Evolutionary conservation across 2,113 vertebrate species (phyloP), one percentile per base, ranked within the genome.

Genomic region (Phasianus colchicus): DNA sequence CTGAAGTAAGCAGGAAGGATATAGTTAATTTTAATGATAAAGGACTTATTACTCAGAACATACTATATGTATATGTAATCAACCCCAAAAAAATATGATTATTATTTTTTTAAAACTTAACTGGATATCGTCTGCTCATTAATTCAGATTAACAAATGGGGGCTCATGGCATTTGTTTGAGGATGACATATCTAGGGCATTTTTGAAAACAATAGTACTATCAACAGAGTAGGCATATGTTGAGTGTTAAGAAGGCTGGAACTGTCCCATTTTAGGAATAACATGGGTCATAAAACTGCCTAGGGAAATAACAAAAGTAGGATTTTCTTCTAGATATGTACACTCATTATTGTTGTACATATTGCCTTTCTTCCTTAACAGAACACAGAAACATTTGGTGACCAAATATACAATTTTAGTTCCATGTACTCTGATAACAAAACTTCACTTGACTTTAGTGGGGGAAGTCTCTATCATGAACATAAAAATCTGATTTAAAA

Each of bases 141-240:
- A 97, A 90, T 92, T 95, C 89, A 92, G 71, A 96, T 96, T 95
- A 93, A 90, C 21, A 90, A 96, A 94, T 45, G 20, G 13, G 71
- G 87, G 78, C 76, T 94, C 71, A 66, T 64, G 63, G 43, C 0
- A 0, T 91, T 96, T 76, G 75, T 91, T 77, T 75, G 34, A 92
- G 36, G 58, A 27, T 95, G 95, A 97, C 87, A 92, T 95, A 96
- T 94, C 85, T 95, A 83, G 90, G 94, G 61, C 87, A 92, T 40
- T 70, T 84, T 70, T 83, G 76, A 95, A 95, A 95, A 47, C 38
- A 17, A 81, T 15, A 78, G 21, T 15, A 84, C 69, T 90, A 30
- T 19, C 43, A 86, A 66, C 32, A 80, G 29, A 58, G 63, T 50
- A 93, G 47, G 45, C 74, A 67, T 88, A 95, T 71, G 80, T 76